phyloP scores from a whole-genome alignment of 23 tunicate species.

The Trididemnum clinides region DNA sequence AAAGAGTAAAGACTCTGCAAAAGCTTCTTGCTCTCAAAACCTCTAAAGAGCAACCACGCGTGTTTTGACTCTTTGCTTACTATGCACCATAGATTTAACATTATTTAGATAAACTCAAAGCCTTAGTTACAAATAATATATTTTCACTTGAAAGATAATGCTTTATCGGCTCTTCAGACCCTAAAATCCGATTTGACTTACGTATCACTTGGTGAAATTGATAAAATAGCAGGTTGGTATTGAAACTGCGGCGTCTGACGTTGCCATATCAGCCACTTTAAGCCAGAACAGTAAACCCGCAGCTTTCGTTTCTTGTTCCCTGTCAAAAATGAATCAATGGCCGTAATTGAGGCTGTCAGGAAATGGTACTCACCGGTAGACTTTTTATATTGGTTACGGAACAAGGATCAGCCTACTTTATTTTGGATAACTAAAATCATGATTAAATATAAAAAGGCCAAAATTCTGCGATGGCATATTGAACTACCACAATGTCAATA shows the following conservation, averaged over 20 bases:
- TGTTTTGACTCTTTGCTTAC: neutral
- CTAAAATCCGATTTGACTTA: neutral
- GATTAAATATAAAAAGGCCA: constrained; percentile 17
- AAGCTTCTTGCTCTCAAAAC: neutral
- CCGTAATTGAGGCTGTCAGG: constrained; percentile 18
- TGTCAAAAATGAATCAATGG: constrained; percentile 23
- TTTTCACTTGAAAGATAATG: constrained; percentile 20
- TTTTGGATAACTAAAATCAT: neutral
- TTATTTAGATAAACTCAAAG: constrained; percentile 22
- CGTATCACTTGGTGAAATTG: constrained; percentile 10
- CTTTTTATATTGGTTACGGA: constrained; percentile 2
- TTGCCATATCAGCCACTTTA: constrained; percentile 23
- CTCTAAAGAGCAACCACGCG: constrained; percentile 18
- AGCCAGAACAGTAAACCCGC: constrained; percentile 23
- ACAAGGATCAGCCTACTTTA: constrained; percentile 14
- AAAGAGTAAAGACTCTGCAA: constrained; percentile 26
- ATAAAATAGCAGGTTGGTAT: constrained; percentile 1
- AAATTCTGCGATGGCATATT: constrained; percentile 22
- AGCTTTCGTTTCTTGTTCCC: constrained; percentile 12
- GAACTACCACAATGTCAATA: neutral
- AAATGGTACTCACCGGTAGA: constrained; percentile 26
- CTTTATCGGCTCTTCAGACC: neutral
- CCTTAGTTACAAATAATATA: neutral
- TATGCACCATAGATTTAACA: neutral
- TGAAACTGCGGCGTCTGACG: constrained; percentile 15